Conservation (phyloP, 2,888 invertebrate genomes). For the Leucoma salicis region DNA sequence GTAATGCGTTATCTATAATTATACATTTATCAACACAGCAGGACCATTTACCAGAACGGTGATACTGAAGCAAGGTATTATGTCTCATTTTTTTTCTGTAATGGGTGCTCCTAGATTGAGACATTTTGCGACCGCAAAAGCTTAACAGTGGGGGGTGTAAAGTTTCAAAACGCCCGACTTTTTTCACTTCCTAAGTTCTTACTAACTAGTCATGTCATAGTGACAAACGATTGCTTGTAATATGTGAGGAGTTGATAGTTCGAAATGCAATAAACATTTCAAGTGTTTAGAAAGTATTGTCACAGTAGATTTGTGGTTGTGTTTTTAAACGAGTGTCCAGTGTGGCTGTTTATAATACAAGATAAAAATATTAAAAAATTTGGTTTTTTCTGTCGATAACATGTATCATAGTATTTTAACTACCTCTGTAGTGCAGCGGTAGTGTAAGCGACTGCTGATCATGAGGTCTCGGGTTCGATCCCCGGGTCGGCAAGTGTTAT, state of each 20-base stretch:
- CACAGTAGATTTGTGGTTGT: conserved; percentile 16
- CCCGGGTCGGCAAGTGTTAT: too few species aligned
- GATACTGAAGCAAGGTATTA: conserved; percentile 42
- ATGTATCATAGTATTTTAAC: too few species aligned
- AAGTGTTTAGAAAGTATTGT: conserved; percentile 21
- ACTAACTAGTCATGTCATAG: conserved; percentile 67
- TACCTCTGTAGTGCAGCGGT: too few species aligned
- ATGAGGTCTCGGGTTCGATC: too few species aligned
- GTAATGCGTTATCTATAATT: conserved; percentile 16
- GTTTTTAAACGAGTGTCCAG: too few species aligned
- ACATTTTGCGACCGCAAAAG: conserved; percentile 76
- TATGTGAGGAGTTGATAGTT: conserved; percentile 33
- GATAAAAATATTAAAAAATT: too few species aligned
- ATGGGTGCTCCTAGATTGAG: conserved; percentile 59
- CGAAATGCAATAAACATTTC: conserved; percentile 35
- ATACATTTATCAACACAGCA: conserved; percentile 65
- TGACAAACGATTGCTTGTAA: conserved; percentile 47
- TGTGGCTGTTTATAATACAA: too few species aligned
- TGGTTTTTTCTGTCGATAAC: too few species aligned
- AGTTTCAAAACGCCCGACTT: conserved; percentile 40
- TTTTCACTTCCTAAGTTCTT: conserved; percentile 56
- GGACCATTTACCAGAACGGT: conserved; percentile 54
- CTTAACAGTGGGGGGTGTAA: conserved; percentile 62
- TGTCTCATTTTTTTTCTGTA: conserved; percentile 54
- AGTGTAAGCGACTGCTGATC: too few species aligned